Conservation (phyloP, 2,888 invertebrate genomes). For the Euzophera pinguis region DNA sequence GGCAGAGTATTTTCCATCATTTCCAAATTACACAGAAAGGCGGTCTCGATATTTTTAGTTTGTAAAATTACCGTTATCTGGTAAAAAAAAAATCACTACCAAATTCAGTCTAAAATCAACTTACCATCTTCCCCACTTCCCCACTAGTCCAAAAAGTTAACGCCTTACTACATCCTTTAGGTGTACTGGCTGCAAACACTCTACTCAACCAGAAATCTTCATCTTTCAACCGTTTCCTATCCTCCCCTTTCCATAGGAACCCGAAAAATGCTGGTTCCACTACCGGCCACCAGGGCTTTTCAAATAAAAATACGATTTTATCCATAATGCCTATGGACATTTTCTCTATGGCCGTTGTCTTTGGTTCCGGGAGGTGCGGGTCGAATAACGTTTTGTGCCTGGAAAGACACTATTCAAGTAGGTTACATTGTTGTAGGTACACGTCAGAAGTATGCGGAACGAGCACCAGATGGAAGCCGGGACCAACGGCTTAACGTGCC, state of each 20-base stretch:
- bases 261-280: constrained; percentile 31
- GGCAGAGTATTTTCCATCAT: too few species aligned
- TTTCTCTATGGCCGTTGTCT: constrained; percentile 77
- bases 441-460: too few species aligned
- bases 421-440: too few species aligned
- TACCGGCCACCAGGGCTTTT: constrained; percentile 81
- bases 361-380: constrained; percentile 76
- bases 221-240: constrained; percentile 18
- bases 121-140: constrained; percentile 38
- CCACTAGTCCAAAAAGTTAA: constrained; percentile 45
- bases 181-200: constrained; percentile 31
- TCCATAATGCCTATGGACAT: constrained; percentile 83
- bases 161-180: constrained; percentile 26
- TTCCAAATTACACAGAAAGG: too few species aligned
- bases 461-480: too few species aligned
- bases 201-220: constrained; percentile 33
- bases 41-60: too few species aligned
- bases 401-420: constrained; percentile 20
- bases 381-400: constrained; percentile 73
- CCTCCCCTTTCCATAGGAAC: constrained; percentile 42
- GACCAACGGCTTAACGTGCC: too few species aligned
- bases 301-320: constrained; percentile 84
- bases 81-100: too few species aligned
- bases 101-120: constrained; percentile 20
- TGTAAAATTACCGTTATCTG: too few species aligned